These are phyloP conservation scores for Willowsia nigromaculata DNA, from an alignment of 2,888 invertebrate genomes.

Conservation along the genomic window DNA sequence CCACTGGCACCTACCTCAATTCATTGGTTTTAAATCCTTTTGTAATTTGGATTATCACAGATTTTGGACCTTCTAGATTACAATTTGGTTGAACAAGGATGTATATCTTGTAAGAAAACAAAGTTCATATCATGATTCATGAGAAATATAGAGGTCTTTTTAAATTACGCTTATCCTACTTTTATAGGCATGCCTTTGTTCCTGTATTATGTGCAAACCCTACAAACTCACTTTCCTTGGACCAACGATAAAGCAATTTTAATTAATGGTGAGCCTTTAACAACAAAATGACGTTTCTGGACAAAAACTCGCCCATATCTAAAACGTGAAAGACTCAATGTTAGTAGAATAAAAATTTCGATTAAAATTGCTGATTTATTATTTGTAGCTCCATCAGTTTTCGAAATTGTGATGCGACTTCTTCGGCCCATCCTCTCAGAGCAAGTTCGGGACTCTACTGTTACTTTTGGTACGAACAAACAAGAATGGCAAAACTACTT, in stretches of 20 bases:
- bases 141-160: no score
- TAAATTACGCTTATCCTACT: neutral
- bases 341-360: neutral
- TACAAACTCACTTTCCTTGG: slow-evolving; percentile 52
- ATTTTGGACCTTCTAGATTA: slow-evolving; percentile 51
- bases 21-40: neutral
- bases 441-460: slow-evolving; percentile 19
- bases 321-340: neutral
- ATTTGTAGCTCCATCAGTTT: slow-evolving; percentile 37
- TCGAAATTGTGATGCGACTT: slow-evolving; percentile 40
- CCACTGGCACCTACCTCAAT: neutral
- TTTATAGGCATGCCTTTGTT: slow-evolving; percentile 51
- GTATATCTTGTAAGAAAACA: slow-evolving; percentile 34
- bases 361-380: neutral
- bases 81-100: slow-evolving; percentile 55
- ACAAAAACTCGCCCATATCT: no score
- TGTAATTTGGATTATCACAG: no score
- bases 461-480: slow-evolving; percentile 40
- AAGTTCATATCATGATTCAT: neutral
- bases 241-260: slow-evolving; percentile 49
- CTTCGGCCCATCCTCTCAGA: slow-evolving; percentile 16
- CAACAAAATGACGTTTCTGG: no score
- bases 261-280: slow-evolving; percentile 30
- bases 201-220: slow-evolving; percentile 50
- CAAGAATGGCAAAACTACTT: slow-evolving; percentile 38